These are phyloP conservation scores for Rynchops niger DNA, from an alignment of 2,113 vertebrate genomes.

Conservation along the genomic window DNA sequence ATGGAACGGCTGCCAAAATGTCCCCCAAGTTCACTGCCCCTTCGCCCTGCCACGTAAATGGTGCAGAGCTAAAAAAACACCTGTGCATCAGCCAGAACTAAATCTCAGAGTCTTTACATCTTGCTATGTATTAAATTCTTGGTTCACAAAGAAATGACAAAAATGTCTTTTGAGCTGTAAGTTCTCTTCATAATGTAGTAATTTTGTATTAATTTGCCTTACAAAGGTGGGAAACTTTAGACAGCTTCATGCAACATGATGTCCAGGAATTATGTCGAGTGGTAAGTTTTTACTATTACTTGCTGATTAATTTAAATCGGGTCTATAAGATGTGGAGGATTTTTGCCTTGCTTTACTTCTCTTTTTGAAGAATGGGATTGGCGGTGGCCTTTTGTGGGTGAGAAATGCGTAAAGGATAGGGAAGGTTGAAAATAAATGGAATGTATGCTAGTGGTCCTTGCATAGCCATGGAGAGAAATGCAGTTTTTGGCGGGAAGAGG, in stretches of 20 bases:
- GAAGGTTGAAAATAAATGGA: not conserved
- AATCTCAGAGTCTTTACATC: not conserved
- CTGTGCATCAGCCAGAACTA: not conserved
- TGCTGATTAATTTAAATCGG: not conserved
- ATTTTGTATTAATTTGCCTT: slow-evolving; percentile 4
- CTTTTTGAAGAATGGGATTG: not conserved
- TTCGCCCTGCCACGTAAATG: not conserved
- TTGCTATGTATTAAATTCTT: not conserved
- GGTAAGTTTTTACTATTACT: slow-evolving; percentile 80
- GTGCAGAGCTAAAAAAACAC: not conserved
- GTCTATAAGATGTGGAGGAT: not conserved
- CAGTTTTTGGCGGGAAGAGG: not conserved
- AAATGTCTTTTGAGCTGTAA: not conserved
- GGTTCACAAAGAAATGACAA: not conserved
- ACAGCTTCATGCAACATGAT: slow-evolving; percentile 99
- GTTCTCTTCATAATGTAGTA: not conserved
- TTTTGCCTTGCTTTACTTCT: not conserved
- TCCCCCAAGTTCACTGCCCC: not conserved
- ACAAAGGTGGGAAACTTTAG: slow-evolving; percentile 96
- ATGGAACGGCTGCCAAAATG: not conserved
- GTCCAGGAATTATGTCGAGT: slow-evolving; percentile 98
- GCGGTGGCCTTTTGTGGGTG: not conserved
- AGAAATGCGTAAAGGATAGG: not conserved
- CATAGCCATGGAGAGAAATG: not conserved
- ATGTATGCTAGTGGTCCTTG: not conserved